Percentiles rank a stretch among this genome's conserved stretches.
Evolutionary conservation across 2,888 invertebrate genomes (phyloP).

Genomic region (Thereva nobilitata): DNA sequence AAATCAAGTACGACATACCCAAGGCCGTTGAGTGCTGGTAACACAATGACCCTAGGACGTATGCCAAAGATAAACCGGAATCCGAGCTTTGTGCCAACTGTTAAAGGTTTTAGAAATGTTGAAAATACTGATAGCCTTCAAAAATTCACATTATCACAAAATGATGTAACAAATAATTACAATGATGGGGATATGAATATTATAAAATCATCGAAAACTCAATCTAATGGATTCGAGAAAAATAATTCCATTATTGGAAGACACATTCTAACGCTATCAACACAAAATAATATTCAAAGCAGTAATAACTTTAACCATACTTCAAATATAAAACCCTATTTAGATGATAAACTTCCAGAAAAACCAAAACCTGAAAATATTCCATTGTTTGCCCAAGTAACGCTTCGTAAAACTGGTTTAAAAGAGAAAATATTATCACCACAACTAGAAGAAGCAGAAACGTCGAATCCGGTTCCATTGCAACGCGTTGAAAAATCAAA

Average conservation of each 20-base stretch:
- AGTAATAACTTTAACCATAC: background rate
- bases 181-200: background rate
- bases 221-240: background rate
- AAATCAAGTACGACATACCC: constrained; percentile 30
- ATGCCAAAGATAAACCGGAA: constrained; percentile 40
- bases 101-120: constrained; percentile 52
- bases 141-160: too few species aligned
- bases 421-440: constrained; percentile 55
- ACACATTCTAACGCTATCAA: constrained; percentile 16
- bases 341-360: background rate
- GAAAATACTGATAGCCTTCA: background rate
- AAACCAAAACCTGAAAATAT: constrained; percentile 14
- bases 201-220: constrained; percentile 1
- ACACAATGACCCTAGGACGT: constrained; percentile 43
- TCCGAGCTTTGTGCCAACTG: constrained; percentile 48
- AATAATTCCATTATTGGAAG: constrained; percentile 19
- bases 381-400: constrained; percentile 9
- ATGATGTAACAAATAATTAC: background rate
- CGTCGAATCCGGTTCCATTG: constrained; percentile 35
- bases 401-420: constrained; percentile 57
- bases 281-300: constrained; percentile 7
- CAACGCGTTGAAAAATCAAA: constrained; percentile 13
- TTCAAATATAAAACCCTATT: too few species aligned
- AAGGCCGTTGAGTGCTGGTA: constrained; percentile 34
- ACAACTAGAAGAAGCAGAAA: constrained; percentile 48